Conservation (phyloP, 2,888 invertebrate species). For the Hyposoter dolosus region DNA sequence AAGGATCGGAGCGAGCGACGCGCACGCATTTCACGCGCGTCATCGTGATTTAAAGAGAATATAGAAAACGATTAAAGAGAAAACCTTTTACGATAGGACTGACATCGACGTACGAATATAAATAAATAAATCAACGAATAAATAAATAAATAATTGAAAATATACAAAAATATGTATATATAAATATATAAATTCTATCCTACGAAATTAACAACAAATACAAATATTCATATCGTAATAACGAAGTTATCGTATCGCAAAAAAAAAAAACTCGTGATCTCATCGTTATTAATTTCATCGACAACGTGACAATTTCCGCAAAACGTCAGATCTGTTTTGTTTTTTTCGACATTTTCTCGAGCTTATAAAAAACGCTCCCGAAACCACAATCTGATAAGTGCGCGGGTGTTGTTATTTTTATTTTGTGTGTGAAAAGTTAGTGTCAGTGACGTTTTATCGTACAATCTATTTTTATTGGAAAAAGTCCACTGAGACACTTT, state of each 20-base stretch:
- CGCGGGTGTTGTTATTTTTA: constrained; percentile 52
- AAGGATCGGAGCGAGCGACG: constrained; percentile 77
- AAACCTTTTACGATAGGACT: constrained; percentile 16
- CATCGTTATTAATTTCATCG: constrained; percentile 7
- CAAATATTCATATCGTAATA: constrained; percentile 45
- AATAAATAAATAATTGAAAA: constrained; percentile 11
- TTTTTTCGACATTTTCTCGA: neutral
- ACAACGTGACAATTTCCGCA: constrained; percentile 7
- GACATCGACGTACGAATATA: neutral
- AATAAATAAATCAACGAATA: neutral
- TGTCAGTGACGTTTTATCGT: constrained; percentile 54
- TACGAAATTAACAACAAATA: constrained; percentile 34
- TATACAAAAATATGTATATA: constrained; percentile 26
- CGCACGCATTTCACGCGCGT: constrained; percentile 67
- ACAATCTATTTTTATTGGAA: constrained; percentile 17
- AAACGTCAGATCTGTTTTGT: neutral
- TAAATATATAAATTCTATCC: constrained; percentile 22
- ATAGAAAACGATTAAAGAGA: constrained; percentile 20
- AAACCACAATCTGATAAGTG: constrained; percentile 40
- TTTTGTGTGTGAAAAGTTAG: constrained; percentile 42
- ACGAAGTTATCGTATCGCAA: neutral
- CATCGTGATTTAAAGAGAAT: constrained; percentile 53
- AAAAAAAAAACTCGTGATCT: constrained; percentile 20
- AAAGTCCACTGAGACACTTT: constrained; percentile 41
- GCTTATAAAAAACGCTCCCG: neutral